These are phyloP conservation scores for Platycnemis pennipes DNA, from an alignment of 2,888 invertebrate genomes.

Conservation along the genomic window DNA sequence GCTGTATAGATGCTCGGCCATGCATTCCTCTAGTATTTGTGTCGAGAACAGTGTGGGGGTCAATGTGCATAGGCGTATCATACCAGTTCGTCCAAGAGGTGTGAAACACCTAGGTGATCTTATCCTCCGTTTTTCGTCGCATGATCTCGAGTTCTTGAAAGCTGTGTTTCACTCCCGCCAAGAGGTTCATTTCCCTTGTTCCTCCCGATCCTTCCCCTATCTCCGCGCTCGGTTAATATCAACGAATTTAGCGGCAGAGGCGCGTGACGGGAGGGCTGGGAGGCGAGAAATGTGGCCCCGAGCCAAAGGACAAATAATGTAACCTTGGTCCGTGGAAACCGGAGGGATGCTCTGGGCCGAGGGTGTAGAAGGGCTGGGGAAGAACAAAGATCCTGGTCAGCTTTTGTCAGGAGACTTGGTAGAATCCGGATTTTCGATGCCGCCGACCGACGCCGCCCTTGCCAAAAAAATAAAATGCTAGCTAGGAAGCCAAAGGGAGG, in stretches of 20 bases:
- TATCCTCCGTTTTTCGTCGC: too few species aligned
- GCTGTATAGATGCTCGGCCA: too few species aligned
- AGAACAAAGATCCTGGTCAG: slow-evolving; percentile 63
- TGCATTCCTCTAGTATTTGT: too few species aligned
- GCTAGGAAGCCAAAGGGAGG: neutral
- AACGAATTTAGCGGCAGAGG: neutral
- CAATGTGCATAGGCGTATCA: too few species aligned
- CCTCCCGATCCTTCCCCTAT: neutral
- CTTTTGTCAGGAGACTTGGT: slow-evolving; percentile 43
- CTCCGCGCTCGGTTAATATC: slow-evolving; percentile 26
- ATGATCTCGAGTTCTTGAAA: neutral
- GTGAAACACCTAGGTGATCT: too few species aligned
- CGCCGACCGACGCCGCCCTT: neutral
- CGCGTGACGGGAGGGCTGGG: neutral
- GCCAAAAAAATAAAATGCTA: slow-evolving; percentile 38
- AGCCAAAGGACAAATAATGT: slow-evolving; percentile 60
- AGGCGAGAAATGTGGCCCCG: neutral
- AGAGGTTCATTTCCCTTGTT: neutral
- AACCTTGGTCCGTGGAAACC: neutral
- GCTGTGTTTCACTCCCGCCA: neutral
- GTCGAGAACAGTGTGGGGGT: too few species aligned
- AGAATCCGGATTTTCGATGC: slow-evolving; percentile 59
- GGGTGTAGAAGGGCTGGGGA: neutral
- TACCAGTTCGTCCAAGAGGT: too few species aligned
- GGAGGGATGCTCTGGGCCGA: neutral